A percentile compares a stretch with the other conserved stretches of the same genome.
Evolutionary conservation across 2,113 vertebrate species (phyloP).

Genomic region (Malurus elegans): DNA sequence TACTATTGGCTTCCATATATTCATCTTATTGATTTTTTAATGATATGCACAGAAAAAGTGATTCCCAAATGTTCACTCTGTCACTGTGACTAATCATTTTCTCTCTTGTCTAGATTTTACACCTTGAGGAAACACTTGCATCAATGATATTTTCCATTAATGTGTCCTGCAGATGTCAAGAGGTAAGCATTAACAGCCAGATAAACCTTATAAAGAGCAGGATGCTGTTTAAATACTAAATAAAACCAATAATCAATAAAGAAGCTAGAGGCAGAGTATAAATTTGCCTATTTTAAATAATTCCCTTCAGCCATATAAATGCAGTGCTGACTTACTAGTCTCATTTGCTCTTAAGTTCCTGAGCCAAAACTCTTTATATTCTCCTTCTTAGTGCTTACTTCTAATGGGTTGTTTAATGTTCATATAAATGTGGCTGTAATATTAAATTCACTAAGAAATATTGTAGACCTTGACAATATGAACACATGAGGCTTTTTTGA

Average conservation of each 20-base stretch:
- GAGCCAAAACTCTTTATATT: neutral
- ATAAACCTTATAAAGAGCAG: slow-evolving; percentile 34
- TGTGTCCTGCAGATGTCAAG: slow-evolving; percentile 56
- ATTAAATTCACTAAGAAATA: neutral
- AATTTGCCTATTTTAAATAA: slow-evolving; percentile 8
- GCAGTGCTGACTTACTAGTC: neutral
- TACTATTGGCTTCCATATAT: slow-evolving; percentile 73
- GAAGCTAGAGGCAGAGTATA: neutral
- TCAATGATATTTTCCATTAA: slow-evolving; percentile 75
- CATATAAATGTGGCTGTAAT: neutral
- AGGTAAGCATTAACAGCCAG: slow-evolving; percentile 46
- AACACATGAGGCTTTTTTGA: neutral
- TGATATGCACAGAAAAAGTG: slow-evolving; percentile 86
- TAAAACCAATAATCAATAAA: slow-evolving; percentile 42
- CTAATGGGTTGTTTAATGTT: neutral
- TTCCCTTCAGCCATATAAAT: neutral
- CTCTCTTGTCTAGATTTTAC: slow-evolving; percentile 74
- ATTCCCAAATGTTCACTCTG: slow-evolving; percentile 83
- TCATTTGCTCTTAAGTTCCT: neutral
- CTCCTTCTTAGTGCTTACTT: neutral
- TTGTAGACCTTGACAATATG: neutral
- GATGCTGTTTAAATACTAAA: slow-evolving; percentile 19
- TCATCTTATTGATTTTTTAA: slow-evolving; percentile 87
- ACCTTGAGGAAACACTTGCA: slow-evolving; percentile 75
- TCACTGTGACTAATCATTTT: slow-evolving; percentile 85